These are phyloP conservation scores for Xestoiulus laeticollis DNA, from an alignment of 2,888 invertebrate genomes.

Conservation along the genomic window DNA sequence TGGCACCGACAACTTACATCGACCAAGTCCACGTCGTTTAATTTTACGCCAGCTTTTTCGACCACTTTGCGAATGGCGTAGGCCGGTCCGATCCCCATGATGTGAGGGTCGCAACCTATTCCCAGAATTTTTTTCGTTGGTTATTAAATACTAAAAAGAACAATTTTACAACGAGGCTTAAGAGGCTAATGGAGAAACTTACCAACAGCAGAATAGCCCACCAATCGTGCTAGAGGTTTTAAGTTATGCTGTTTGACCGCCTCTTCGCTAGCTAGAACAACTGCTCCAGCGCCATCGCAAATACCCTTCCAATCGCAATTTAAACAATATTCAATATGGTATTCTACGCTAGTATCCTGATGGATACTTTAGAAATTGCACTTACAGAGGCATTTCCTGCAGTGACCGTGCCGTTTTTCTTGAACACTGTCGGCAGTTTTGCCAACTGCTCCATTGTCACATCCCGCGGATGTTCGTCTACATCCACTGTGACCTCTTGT, in stretches of 20 bases:
- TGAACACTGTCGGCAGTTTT: constrained; percentile 89
- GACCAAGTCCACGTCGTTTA: constrained; percentile 90
- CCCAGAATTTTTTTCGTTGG: background rate
- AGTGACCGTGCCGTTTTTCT: constrained; percentile 92
- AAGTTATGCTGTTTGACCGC: constrained; percentile 82
- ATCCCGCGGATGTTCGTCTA: constrained; percentile 92
- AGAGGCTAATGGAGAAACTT: constrained; percentile 51
- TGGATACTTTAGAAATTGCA: background rate
- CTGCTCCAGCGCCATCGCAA: constrained; percentile 95
- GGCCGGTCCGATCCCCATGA: constrained; percentile 98
- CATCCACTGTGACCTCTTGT: constrained; percentile 78
- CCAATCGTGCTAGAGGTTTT: constrained; percentile 88
- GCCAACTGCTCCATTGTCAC: constrained; percentile 84
- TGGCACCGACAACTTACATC: constrained; percentile 73
- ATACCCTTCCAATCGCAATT: no score
- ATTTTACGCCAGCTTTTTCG: constrained; percentile 77
- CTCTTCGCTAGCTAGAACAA: constrained; percentile 90
- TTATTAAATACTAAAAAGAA: background rate
- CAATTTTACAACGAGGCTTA: no score
- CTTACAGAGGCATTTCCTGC: constrained; percentile 91
- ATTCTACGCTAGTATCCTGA: background rate
- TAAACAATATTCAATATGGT: no score
- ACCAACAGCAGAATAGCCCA: constrained; percentile 91
- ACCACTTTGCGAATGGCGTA: constrained; percentile 90
- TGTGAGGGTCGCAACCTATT: constrained; percentile 86